Evolutionary conservation across 2,113 vertebrate species (phyloP), one percentile per base, ranked within the genome.

Genomic region (Heterotis niloticus): DNA sequence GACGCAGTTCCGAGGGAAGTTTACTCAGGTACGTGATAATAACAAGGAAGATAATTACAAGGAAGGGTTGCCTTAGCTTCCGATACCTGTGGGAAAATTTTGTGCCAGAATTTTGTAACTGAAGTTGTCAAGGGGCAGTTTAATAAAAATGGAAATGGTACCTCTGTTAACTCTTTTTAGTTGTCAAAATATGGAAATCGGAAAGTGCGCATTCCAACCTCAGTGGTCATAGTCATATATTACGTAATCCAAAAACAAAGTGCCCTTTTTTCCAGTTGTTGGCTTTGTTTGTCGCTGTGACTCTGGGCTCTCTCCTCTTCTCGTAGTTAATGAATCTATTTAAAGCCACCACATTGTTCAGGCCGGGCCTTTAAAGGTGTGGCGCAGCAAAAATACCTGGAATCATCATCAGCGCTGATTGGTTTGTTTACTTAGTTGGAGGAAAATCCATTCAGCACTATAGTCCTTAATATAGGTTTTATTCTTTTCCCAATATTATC

Each of bases 1-100:
- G 85, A 66, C 85, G 56, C 88, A 95, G 92, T 83, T 98, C 95
- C 0, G 96, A 96, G 14, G 96, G 96, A 17, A 94, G 94, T 80
- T 79, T 96, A 66, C 81, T 93, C 67, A 88, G 93, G 90, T 90
- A 83, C 24, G 2, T 18, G 66, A 17, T 59, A 52, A 91, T 87
- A 17, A 85, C 14, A 44, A 60, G 57, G 78, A 23, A 12, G 11
- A 17, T 59, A 52, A 91, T 87, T 17, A 85, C 14, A 44, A 60
- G 57, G 78, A 23, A 12, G 11, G 34, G 28, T 1, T 52, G 18
- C 51, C 18, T 51, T 51, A 11, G 34, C 34, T 44, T 44, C 34
- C 34, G 2, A 4, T 44, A 44, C 34, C 7, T 44, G 34, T 13
- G 20, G 69, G 16, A 72, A 71, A n/a, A 51, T 7, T 72, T 24